Conservation (phyloP, 2,888 invertebrate genomes). For the Leptinotarsa peninsularis region DNA sequence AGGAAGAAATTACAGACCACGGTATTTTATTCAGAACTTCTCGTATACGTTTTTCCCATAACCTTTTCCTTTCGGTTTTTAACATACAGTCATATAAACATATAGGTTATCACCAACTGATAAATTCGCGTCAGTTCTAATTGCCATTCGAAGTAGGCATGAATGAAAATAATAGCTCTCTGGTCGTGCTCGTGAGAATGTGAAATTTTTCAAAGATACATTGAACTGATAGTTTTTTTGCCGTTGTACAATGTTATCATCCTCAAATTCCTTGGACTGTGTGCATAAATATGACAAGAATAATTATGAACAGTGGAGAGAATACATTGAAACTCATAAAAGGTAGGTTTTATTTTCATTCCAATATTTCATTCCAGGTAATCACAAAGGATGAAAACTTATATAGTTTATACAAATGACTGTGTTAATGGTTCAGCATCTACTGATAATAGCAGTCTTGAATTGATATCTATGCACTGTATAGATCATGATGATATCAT, state of each 20-base stretch:
- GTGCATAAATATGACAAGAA: conserved; percentile 32
- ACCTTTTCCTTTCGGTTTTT: no score
- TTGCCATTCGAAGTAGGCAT: neutral
- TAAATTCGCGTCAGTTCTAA: neutral
- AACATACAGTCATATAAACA: neutral
- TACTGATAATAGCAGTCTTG: no score
- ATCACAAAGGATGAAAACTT: no score
- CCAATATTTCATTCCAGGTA: neutral
- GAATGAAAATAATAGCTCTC: neutral
- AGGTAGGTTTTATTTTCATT: conserved; percentile 29
- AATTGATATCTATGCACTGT: no score
- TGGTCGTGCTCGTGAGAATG: neutral
- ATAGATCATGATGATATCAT: no score
- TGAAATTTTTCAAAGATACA: neutral
- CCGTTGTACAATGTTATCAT: neutral
- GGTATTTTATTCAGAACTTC: no score
- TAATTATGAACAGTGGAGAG: conserved; percentile 24
- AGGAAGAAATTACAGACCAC: no score
- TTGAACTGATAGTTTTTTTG: neutral
- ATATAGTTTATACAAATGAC: no score
- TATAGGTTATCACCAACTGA: conserved; percentile 14
- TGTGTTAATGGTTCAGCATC: no score
- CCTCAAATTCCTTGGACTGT: conserved; percentile 21
- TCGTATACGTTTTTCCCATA: no score
- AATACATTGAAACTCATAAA: conserved; percentile 33